These are phyloP conservation scores for Drosophila borealis DNA, from an alignment of 2,888 invertebrate species.

Conservation along the genomic window DNA sequence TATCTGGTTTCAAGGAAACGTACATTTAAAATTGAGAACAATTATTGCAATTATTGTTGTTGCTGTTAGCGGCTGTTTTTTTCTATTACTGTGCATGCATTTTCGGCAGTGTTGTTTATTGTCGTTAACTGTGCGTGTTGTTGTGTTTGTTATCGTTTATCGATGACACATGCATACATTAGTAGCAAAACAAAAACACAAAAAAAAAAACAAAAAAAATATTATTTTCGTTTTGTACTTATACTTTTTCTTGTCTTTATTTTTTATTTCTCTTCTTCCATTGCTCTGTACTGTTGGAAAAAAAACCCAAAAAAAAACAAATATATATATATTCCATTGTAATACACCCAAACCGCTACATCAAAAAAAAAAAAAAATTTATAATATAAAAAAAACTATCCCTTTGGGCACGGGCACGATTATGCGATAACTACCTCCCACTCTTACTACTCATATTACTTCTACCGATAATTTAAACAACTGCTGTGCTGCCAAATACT, in stretches of 20 bases:
- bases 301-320: conserved; percentile 5
- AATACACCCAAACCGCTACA: conserved; percentile 8
- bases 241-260: conserved; percentile 8
- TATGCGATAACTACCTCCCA: conserved; percentile 11
- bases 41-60: conserved; percentile 15
- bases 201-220: too few species aligned
- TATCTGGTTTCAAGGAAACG: conserved; percentile 1
- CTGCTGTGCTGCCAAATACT: conserved; percentile 10
- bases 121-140: conserved; percentile 10
- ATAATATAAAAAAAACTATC: background rate
- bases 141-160: conserved; percentile 21
- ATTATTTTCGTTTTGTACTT: conserved; percentile 8
- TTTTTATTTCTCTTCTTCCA: conserved; percentile 16
- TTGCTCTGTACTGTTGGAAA: conserved; percentile 30
- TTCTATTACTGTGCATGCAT: conserved; percentile 28
- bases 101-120: conserved; percentile 16
- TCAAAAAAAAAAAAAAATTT: conserved; percentile 3
- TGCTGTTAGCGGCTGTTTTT: conserved; percentile 11
- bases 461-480: background rate
- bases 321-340: conserved; percentile 29
- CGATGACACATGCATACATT: conserved; percentile 22
- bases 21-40: background rate
- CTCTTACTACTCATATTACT: conserved; percentile 1
- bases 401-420: conserved; percentile 52
- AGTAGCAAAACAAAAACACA: background rate